Evolutionary conservation across 2,113 vertebrate species (phyloP).

Genomic region (Colistium nudipinnis): DNA sequence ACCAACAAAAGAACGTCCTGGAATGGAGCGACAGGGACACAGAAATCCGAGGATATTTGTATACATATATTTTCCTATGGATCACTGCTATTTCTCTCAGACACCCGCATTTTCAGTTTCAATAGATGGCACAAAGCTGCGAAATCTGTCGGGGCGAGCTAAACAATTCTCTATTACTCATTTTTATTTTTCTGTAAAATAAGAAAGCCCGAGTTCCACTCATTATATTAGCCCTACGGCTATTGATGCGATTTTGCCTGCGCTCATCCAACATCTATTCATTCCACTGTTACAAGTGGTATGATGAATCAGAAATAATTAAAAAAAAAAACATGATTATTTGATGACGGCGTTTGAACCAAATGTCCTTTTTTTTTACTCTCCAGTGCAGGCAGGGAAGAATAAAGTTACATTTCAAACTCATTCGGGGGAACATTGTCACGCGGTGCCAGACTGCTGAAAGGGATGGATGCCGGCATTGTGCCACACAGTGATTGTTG

Average conservation of each 20-base stretch:
- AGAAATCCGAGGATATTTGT: not conserved
- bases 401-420: slow-evolving; percentile 6
- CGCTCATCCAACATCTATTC: not conserved
- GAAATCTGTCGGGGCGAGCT: slow-evolving; percentile 5
- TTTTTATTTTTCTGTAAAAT: not conserved
- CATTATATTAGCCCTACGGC: too few relatives aligned
- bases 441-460: not conserved
- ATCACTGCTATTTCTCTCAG: slow-evolving; percentile 3
- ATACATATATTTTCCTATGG: too few relatives aligned
- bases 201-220: not conserved
- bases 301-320: slow-evolving; percentile 11
- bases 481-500: not conserved
- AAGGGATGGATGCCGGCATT: not conserved
- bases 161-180: not conserved
- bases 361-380: slow-evolving; percentile 9
- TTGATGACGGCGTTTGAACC: not conserved
- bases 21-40: not conserved
- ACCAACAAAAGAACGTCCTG: not conserved
- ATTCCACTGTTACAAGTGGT: slow-evolving; percentile 17
- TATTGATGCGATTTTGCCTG: not conserved
- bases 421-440: not conserved
- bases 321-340: not conserved
- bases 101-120: slow-evolving; percentile 12
- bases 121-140: slow-evolving; percentile 16
- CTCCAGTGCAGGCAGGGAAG: not conserved